Evolutionary conservation across 2,113 vertebrate species (phyloP).

Genomic region (Crocuta crocuta): DNA sequence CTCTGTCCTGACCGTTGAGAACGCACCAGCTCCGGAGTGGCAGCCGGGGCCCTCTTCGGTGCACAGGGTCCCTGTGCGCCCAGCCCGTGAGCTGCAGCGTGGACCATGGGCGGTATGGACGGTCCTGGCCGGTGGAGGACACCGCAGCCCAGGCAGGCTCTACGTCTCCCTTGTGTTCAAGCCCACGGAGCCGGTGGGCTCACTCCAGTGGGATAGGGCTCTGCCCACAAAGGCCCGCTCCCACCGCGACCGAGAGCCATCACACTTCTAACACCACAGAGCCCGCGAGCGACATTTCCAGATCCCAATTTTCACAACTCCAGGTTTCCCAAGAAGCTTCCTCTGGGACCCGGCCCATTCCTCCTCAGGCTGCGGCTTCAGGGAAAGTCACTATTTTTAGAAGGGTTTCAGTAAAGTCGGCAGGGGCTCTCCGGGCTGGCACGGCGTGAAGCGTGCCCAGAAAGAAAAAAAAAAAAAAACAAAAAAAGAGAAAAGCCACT

Average conservation of each 20-base stretch:
- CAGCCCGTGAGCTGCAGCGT: accelerated
- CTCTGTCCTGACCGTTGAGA: background rate
- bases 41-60: background rate
- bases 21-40: too few species aligned
- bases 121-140: background rate
- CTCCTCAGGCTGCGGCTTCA: background rate
- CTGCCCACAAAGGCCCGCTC: too few species aligned
- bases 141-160: accelerated
- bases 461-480: background rate
- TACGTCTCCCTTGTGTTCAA: background rate
- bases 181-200: background rate
- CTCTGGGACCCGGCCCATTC: background rate
- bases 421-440: background rate
- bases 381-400: conserved; percentile 63
- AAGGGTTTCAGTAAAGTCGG: background rate
- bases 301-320: conserved; percentile 14
- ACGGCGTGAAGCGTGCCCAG: background rate
- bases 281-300: background rate
- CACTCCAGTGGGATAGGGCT: background rate
- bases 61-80: background rate
- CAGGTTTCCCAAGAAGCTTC: conserved; percentile 39
- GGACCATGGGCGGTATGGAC: background rate
- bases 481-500: background rate
- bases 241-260: accelerated
- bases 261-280: background rate